Conservation (phyloP, 2,113 vertebrate species). For the Proterorhinus semilunaris region DNA sequence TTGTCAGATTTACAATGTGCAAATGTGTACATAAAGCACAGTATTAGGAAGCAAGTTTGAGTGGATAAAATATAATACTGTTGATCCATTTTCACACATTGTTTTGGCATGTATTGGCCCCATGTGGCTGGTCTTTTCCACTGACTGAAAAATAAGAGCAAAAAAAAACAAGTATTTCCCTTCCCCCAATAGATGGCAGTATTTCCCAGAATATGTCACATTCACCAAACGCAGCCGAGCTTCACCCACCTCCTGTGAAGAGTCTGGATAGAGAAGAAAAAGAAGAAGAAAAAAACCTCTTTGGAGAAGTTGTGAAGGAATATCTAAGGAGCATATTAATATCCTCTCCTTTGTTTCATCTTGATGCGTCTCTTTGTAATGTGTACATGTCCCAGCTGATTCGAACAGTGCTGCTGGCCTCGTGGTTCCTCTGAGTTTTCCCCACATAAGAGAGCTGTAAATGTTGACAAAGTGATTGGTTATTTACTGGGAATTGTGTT, state of each 20-base stretch:
- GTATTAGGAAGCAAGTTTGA: background rate
- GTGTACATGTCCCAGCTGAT: constrained; percentile 55
- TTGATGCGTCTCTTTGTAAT: constrained; percentile 54
- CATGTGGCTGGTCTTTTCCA: constrained; percentile 17
- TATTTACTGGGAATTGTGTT: constrained; percentile 18
- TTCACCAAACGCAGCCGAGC: constrained; percentile 11
- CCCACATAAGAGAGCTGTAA: constrained; percentile 52
- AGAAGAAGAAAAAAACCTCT: constrained; percentile 11
- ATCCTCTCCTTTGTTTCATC: constrained; percentile 50
- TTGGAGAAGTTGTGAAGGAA: constrained; percentile 67
- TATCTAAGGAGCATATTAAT: constrained; percentile 61
- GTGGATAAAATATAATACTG: background rate
- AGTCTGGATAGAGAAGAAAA: constrained; percentile 40
- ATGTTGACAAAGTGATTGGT: constrained; percentile 58
- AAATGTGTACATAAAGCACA: background rate
- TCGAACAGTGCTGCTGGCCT: constrained; percentile 45
- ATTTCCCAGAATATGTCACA: constrained; percentile 85
- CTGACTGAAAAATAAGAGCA: background rate
- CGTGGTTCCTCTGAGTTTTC: constrained; percentile 48
- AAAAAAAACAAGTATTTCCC: background rate
- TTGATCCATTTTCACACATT: background rate
- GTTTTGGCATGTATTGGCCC: constrained; percentile 15
- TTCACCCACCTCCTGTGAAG: constrained; percentile 64
- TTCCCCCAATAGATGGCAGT: constrained; percentile 90
- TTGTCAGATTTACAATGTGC: too few species aligned